Evolutionary conservation across 2,113 vertebrate genomes (phyloP), one percentile per base, ranked within the genome.

Genomic region (Ptilonorhynchus violaceus): DNA sequence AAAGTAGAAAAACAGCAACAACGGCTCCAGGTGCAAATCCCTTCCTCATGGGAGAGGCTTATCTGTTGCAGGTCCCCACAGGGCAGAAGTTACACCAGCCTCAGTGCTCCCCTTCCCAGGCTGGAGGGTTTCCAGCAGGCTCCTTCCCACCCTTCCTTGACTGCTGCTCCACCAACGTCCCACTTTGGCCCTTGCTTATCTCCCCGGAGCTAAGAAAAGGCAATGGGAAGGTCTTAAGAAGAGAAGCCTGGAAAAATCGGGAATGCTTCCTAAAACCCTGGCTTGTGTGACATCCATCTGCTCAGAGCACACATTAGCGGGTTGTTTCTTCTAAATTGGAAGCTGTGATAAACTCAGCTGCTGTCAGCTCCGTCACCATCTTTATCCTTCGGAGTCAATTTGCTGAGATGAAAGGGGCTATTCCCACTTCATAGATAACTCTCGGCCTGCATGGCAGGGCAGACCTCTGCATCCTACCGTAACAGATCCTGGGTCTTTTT

Each of bases 281-380:
- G 59, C 49, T 93, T 58, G 37, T 46, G 79, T 80, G 67, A 83
- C 64, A 74, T 30, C 91, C 88, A 79, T 88, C 85, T 95, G 83
- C 88, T 92, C 83, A 47, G 83, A 80, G 42, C 55, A 25, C 76
- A 70, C 83, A 25, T 89, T 80, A 84, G 55, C 7, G 1, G 55
- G 72, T 88, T 93, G 91, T 84, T 97, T 81, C 83, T 83, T 59
- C 79, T 92, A 47, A 91, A 86, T 10, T 55, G 86, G 91, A 93
- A 91, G 72, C 91, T 92, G 76, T n/a, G 55, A 89, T 87, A 81
- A 92, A 93, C 92, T 96, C 88, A 77, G 76, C 94, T 73, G 82
- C 74, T 88, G 49, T 68, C 5, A 0, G 31, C 62, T 95, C 70
- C 5, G 0, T 59, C 92, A 50, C 47, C 44, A 15, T 37, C 76